Evolutionary conservation across 2,113 vertebrate species (phyloP).

Genomic region (Hyperoodon ampullatus): DNA sequence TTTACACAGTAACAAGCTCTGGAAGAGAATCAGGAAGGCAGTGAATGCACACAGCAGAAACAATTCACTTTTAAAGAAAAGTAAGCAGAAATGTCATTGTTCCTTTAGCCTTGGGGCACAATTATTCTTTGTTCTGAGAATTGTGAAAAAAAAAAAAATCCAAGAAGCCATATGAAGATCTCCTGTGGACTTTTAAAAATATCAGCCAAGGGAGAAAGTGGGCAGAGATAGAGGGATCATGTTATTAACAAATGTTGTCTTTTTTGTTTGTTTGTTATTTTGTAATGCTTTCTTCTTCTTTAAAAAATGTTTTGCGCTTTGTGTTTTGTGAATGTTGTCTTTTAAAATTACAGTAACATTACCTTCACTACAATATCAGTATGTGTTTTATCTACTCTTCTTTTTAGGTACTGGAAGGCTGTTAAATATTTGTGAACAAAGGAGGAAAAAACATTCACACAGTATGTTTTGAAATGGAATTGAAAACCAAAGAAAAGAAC

Average conservation of each 20-base stretch:
- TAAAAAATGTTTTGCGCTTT: background rate
- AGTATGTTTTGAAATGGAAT: conserved; percentile 51
- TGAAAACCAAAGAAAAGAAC: conserved; percentile 49
- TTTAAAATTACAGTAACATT: conserved; percentile 41
- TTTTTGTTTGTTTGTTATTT: background rate
- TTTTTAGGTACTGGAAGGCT: background rate
- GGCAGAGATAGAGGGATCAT: background rate
- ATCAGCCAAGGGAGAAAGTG: background rate
- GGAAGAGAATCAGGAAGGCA: conserved; percentile 52
- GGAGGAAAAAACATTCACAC: background rate
- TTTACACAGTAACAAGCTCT: conserved; percentile 50
- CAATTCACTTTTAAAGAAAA: conserved; percentile 74
- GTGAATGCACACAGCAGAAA: conserved; percentile 63
- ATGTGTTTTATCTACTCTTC: conserved; percentile 20
- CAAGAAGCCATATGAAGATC: conserved; percentile 44
- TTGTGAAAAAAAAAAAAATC: conserved; percentile 44
- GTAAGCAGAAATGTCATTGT: conserved; percentile 74
- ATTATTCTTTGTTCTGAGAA: conserved; percentile 75
- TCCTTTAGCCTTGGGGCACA: conserved; percentile 61
- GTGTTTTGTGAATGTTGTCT: background rate
- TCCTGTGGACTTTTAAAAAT: conserved; percentile 48
- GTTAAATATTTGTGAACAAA: conserved; percentile 47
- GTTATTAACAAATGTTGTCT: conserved; percentile 35
- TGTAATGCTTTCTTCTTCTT: background rate
- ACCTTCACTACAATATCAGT: background rate